Evolutionary conservation across 2,113 vertebrate genomes (phyloP).

Genomic region (Columba janthina): DNA sequence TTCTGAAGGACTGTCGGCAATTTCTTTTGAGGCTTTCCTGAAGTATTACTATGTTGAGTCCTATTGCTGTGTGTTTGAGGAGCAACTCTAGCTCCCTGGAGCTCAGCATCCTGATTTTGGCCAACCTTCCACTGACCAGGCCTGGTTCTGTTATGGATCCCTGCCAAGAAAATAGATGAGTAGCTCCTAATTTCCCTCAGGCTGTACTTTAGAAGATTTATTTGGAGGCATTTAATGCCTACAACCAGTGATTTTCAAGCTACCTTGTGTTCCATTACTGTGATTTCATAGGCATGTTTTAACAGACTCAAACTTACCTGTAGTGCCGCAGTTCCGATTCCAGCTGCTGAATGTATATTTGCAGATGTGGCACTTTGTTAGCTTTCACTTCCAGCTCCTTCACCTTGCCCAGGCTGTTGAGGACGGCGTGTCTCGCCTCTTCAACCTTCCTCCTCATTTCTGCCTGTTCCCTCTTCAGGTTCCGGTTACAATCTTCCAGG

Average conservation of each 20-base stretch:
- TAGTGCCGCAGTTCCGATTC: slow-evolving; percentile 84
- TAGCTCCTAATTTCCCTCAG: background rate
- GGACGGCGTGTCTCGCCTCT: slow-evolving; percentile 83
- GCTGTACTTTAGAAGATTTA: background rate
- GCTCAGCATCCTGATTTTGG: background rate
- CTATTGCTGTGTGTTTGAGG: background rate
- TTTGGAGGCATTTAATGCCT: background rate
- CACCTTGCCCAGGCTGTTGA: slow-evolving; percentile 86
- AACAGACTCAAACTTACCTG: slow-evolving; percentile 75
- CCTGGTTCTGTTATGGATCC: background rate
- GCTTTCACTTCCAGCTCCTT: slow-evolving; percentile 89
- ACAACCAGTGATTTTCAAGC: background rate
- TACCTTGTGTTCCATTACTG: background rate
- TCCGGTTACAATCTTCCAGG: slow-evolving; percentile 83
- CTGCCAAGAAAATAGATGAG: background rate
- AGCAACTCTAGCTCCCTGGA: background rate
- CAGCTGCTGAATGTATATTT: slow-evolving; percentile 80
- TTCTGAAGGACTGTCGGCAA: background rate
- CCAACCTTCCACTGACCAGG: background rate
- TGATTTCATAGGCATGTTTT: background rate
- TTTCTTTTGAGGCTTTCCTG: background rate
- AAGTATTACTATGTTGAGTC: background rate
- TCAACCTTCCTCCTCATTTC: slow-evolving; percentile 88
- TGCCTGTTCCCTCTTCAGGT: slow-evolving; percentile 83
- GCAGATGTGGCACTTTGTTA: slow-evolving; percentile 79